Evolutionary conservation across 1,140 invertebrate genomes (phyloP).

Genomic region (Diachasma alloeum): DNA sequence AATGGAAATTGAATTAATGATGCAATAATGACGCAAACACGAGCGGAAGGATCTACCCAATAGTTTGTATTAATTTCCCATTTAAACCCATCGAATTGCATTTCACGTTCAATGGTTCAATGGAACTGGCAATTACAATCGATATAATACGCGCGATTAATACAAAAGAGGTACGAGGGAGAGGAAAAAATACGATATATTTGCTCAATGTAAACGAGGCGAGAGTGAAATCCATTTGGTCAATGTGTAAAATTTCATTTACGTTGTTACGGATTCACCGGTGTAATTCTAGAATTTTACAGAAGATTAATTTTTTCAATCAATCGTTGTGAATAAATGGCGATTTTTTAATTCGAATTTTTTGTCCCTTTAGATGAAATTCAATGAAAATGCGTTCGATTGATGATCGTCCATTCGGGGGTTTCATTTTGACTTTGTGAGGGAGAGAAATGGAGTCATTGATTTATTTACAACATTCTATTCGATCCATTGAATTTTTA

Average conservation of each 20-base stretch:
- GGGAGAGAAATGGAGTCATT: no score
- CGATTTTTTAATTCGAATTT: not conserved
- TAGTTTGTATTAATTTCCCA: not conserved
- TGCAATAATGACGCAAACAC: not conserved
- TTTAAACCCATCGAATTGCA: not conserved
- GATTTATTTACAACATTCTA: no score
- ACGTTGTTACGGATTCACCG: not conserved
- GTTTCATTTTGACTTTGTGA: no score
- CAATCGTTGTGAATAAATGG: not conserved
- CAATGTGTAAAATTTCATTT: not conserved
- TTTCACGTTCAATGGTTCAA: not conserved
- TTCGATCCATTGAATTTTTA: no score
- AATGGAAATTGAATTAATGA: not conserved
- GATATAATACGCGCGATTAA: not conserved
- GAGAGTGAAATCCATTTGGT: not conserved
- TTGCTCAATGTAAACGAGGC: not conserved
- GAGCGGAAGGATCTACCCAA: not conserved
- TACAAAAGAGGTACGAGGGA: not conserved
- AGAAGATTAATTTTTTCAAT: not conserved
- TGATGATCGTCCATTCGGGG: no score
- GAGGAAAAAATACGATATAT: not conserved
- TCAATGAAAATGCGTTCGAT: no score
- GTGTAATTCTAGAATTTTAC: not conserved
- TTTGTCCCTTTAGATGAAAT: no score
- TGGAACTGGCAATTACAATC: not conserved